Base-by-base conservation (phyloP, 1,140 invertebrate species). In the Pygmarrhopalites habei region DNA sequence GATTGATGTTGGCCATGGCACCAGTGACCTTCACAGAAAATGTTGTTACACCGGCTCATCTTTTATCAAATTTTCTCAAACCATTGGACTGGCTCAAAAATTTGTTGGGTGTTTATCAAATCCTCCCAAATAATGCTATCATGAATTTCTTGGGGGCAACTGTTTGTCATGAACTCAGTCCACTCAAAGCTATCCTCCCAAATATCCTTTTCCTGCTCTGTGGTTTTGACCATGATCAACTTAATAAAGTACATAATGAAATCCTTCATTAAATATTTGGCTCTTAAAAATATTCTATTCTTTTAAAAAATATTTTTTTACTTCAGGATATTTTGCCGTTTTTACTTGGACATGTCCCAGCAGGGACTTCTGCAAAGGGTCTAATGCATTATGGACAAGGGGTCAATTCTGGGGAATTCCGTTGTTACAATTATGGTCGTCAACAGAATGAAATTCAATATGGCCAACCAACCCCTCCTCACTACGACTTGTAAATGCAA, bases 341-440 rank as follows among this genome's bases (percentile, higher is more conserved):
- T 10, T 56, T 67, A 4, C 58, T 64, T 44, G 82, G 83, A 12
- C 87, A 95, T 74, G 83, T 83, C 3, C 93, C 93, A 2, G 88
- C 89, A 1, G 91, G 91, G 5, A 81, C 89, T 1, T 88, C 90
- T 0, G 82, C 84, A 0, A 83, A 83, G 72, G 90, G 90, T 71
- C 72, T 94, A 10, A 76, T 87, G 5, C 88, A 92, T 72, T 90
- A 84, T 69, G 83, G 79, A 1, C 88, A 91, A 76, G 78, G 83
- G 12, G 80, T 87, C 53, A 76, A 76, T 28, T 81, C 78, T 49
- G 79, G 76, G 78, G 74, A 76, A 53, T 70, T 64, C 46, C 23
- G 49, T 28, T 30, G 62, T 32, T 71, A 52, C 32, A 43, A 71
- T 60, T 53, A 39, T 46, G 66, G 67, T 1, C 30, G 25, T 17